Conservation (phyloP, 2,797 vertebrate species). For the Columba guinea region DNA sequence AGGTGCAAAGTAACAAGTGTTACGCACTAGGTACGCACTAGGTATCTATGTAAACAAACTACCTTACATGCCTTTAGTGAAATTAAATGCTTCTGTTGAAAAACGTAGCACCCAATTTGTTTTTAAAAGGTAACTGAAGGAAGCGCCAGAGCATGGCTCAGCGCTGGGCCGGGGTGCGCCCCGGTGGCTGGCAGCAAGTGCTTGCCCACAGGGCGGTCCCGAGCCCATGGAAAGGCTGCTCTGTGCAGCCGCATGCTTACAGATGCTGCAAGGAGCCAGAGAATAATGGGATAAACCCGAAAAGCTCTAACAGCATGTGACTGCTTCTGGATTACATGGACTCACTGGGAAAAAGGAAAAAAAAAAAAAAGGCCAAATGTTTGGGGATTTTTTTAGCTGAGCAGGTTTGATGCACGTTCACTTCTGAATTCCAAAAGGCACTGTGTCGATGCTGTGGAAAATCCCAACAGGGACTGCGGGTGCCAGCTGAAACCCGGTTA, state of each 20-base stretch:
- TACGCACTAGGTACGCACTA: neutral
- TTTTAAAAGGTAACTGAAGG: neutral
- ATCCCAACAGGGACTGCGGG: neutral
- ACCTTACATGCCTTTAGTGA: neutral
- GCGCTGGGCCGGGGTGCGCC: rapidly evolving
- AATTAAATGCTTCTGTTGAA: neutral
- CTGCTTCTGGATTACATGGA: neutral
- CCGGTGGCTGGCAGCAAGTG: rapidly evolving
- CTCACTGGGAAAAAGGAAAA: neutral
- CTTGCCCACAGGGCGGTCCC: slow-evolving; percentile 40
- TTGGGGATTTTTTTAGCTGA: neutral
- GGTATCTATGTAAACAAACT: neutral
- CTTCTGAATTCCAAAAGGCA: neutral
- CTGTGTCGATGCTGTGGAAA: neutral
- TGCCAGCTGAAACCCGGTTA: slow-evolving; percentile 12
- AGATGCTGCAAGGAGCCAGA: slow-evolving; percentile 8
- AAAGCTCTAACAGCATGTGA: neutral
- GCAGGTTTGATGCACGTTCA: neutral
- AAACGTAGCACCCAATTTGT: neutral
- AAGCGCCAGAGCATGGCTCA: neutral
- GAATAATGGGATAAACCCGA: neutral
- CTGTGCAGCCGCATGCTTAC: neutral
- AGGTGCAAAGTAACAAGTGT: neutral
- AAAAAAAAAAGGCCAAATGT: neutral
- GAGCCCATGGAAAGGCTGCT: neutral